Conservation (phyloP, 2,797 vertebrate genomes). For the Ctenopoma kingsleyae region DNA sequence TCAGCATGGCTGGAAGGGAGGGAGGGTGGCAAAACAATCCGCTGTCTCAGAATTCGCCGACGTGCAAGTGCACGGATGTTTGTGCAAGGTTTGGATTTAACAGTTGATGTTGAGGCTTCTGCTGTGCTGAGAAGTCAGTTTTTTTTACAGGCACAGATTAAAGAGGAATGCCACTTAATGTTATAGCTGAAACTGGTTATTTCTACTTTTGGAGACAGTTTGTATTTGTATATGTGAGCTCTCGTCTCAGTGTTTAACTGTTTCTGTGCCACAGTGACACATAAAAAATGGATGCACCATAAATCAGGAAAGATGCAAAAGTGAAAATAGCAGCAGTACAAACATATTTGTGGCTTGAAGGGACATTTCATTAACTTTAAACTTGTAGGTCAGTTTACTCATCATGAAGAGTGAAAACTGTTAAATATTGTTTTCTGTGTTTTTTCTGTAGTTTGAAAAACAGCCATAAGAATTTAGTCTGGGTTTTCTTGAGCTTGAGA, state of each 20-base stretch:
- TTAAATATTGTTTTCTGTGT: neutral
- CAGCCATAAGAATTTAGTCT: no score
- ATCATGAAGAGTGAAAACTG: neutral
- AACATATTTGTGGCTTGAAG: conserved; percentile 8
- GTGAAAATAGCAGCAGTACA: neutral
- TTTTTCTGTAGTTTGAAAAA: no score
- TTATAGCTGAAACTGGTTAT: conserved; percentile 54
- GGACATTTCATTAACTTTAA: neutral
- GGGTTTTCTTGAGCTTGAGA: no score
- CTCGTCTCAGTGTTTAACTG: conserved; percentile 29
- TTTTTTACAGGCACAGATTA: conserved; percentile 48
- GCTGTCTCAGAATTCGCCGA: conserved; percentile 19
- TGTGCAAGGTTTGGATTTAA: conserved; percentile 15
- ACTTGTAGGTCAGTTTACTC: neutral
- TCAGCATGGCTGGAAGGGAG: conserved; percentile 32
- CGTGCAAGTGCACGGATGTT: conserved; percentile 9
- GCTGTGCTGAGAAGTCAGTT: conserved; percentile 26
- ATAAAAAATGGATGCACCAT: conserved; percentile 5
- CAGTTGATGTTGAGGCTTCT: conserved; percentile 21
- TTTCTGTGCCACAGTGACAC: conserved; percentile 1
- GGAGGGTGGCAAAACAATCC: conserved; percentile 16
- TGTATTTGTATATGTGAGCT: conserved; percentile 33
- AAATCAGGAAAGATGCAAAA: neutral
- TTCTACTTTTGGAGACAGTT: conserved; percentile 38
- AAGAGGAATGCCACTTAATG: conserved; percentile 58